Evolutionary conservation across 2,888 invertebrate species (phyloP).

Genomic region (Drosophila suboccidentalis): DNA sequence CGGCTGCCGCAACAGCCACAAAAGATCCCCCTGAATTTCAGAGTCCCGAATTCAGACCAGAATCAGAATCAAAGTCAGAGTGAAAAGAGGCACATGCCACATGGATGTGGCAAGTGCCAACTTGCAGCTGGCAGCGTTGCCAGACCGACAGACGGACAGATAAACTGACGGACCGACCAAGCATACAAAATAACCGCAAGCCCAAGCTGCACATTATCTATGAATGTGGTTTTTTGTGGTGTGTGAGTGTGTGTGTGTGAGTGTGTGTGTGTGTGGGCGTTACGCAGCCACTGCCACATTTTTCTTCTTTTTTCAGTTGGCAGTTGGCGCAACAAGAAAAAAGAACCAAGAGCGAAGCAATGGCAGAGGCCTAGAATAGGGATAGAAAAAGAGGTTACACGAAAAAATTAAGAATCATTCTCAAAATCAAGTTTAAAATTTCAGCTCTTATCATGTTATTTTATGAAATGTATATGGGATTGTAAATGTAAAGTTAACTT

Average conservation of each 20-base stretch:
- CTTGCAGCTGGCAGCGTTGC: slow-evolving; percentile 46
- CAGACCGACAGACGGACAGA: slow-evolving; percentile 2
- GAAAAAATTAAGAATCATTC: neutral
- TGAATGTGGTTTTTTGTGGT: slow-evolving; percentile 65
- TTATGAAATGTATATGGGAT: too few species aligned
- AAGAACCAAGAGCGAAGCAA: neutral
- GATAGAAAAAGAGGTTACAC: neutral
- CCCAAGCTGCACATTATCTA: slow-evolving; percentile 81
- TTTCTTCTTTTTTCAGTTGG: slow-evolving; percentile 24
- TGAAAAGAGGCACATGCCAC: slow-evolving; percentile 30
- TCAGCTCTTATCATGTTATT: too few species aligned
- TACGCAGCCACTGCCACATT: slow-evolving; percentile 26
- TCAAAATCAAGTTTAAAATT: neutral
- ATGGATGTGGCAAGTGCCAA: slow-evolving; percentile 23
- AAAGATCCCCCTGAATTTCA: slow-evolving; percentile 6
- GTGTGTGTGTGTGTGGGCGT: slow-evolving; percentile 34
- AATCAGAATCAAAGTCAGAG: slow-evolving; percentile 7
- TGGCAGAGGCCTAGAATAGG: neutral
- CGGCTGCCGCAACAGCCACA: slow-evolving; percentile 21
- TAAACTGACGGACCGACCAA: slow-evolving; percentile 57
- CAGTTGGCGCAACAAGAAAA: slow-evolving; percentile 51
- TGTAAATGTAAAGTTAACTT: too few species aligned
- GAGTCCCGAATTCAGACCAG: neutral
- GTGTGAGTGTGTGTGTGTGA: slow-evolving; percentile 6
- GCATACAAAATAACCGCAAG: slow-evolving; percentile 81